Evolutionary conservation across 2,888 invertebrate species (phyloP), one percentile per base, ranked within the genome.

Genomic region (Venustoraphidia nigricollis): DNA sequence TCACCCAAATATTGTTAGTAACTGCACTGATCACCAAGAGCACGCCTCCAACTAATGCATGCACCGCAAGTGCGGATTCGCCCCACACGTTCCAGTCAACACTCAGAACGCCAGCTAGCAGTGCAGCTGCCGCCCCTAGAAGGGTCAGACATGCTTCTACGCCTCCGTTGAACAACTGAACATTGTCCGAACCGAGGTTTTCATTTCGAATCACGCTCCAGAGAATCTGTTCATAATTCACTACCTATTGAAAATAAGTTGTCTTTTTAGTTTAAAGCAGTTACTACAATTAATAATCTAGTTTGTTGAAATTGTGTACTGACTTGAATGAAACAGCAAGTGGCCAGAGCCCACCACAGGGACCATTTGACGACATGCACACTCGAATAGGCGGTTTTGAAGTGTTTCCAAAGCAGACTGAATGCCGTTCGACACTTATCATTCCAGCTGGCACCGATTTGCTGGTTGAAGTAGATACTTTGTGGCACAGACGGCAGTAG

Each of bases 381-480:
- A 59, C 77, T 75, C 1, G 72, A 67, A 56, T 77, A 82, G 6
- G 80, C 78, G 35, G 65, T 63, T 13, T 67, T 57, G 51, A 79
- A 74, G 58, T 82, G 80, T 38, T 64, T 60, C 67, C 73, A 70
- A 53, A 82, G 64, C 46, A 76, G 62, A 5, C 58, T 53, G 46
- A 68, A 70, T 1, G 78, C 79, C 13, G 34, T 17, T 8, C 10
- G 36, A 27, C 27, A 27, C 6, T 27, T 27, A 27, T 27, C 27
- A 6, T 27, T 27, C 11, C 36, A 34, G 2, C 11, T 34, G 13
- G 11, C 34, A 11, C n/a, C 11, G 10, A 11, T 35, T 27, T n/a
- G n/a, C 39, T 64, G 73, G 62, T 89, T 83, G 62, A 90, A 90
- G 62, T 90, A 90, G 49, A 89, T 77, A 53, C 86, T 85, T 55